A percentile compares a stretch with the other conserved stretches of the same genome.
These are phyloP conservation scores for Ptilorrhoa leucosticta DNA, from an alignment of 2,113 vertebrate species.

Conservation along the genomic window DNA sequence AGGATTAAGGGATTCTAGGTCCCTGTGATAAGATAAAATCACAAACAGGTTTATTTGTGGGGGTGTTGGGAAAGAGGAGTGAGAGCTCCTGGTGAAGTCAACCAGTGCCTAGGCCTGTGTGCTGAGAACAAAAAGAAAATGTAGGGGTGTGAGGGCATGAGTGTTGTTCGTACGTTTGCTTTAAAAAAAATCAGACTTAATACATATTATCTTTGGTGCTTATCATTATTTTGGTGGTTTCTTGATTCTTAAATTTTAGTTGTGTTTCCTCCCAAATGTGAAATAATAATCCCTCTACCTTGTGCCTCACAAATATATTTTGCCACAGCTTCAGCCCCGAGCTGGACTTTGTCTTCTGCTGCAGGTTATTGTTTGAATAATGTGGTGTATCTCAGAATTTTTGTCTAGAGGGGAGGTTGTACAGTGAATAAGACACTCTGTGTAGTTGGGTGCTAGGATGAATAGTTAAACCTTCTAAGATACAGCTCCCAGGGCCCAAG, in stretches of 20 bases:
- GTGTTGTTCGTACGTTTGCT: not conserved
- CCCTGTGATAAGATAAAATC: not conserved
- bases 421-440: too few species aligned
- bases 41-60: not conserved
- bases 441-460: not conserved
- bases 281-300: not conserved
- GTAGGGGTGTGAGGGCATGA: accelerated
- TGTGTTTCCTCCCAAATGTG: not conserved
- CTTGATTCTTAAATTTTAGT: not conserved
- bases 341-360: not conserved
- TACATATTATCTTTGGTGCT: not conserved
- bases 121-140: not conserved
- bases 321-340: not conserved
- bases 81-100: not conserved
- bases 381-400: not conserved
- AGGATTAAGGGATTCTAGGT: not conserved
- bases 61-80: not conserved
- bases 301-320: not conserved
- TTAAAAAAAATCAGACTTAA: not conserved
- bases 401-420: not conserved
- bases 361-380: not conserved
- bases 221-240: not conserved
- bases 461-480: not conserved
- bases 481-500: not conserved
- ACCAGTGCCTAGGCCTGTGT: not conserved